Evolutionary conservation across 2,888 invertebrate species (phyloP).

Genomic region (Parnassius glacialis): DNA sequence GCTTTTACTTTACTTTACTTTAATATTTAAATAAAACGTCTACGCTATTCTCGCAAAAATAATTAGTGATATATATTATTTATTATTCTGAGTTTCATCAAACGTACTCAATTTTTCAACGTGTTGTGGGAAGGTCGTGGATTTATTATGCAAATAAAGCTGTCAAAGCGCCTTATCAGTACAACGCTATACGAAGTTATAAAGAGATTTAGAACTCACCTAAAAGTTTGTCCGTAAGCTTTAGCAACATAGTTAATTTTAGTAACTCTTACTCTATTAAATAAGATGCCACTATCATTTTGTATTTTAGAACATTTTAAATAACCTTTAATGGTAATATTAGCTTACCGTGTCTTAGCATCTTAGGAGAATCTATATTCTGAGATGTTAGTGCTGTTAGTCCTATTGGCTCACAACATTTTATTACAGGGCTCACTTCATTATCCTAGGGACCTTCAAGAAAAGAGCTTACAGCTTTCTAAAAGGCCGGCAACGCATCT

Average conservation of each 20-base stretch:
- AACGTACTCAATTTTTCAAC: constrained; percentile 6
- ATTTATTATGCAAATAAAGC: constrained; percentile 18
- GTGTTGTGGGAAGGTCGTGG: constrained; percentile 5
- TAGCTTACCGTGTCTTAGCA: too few relatives aligned
- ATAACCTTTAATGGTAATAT: too few relatives aligned
- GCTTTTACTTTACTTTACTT: too few relatives aligned
- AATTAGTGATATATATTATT: not conserved
- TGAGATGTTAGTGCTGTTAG: too few relatives aligned
- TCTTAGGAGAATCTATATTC: too few relatives aligned
- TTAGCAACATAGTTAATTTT: not conserved
- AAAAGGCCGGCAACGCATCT: too few relatives aligned
- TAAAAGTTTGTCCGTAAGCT: constrained; percentile 9
- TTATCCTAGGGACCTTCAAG: too few relatives aligned
- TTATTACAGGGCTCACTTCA: too few relatives aligned
- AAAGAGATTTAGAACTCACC: constrained; percentile 18
- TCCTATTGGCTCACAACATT: too few relatives aligned
- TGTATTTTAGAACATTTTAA: not conserved
- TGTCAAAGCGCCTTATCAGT: constrained; percentile 9
- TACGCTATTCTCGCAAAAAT: not conserved
- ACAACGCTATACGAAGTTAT: constrained; percentile 11
- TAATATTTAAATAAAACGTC: too few relatives aligned
- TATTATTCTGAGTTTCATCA: constrained; percentile 1
- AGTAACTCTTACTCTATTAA: not conserved
- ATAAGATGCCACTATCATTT: not conserved
- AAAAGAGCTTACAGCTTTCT: too few relatives aligned